Conservation (phyloP, 2,797 vertebrate species). For the Craterocephalus amniculus region DNA sequence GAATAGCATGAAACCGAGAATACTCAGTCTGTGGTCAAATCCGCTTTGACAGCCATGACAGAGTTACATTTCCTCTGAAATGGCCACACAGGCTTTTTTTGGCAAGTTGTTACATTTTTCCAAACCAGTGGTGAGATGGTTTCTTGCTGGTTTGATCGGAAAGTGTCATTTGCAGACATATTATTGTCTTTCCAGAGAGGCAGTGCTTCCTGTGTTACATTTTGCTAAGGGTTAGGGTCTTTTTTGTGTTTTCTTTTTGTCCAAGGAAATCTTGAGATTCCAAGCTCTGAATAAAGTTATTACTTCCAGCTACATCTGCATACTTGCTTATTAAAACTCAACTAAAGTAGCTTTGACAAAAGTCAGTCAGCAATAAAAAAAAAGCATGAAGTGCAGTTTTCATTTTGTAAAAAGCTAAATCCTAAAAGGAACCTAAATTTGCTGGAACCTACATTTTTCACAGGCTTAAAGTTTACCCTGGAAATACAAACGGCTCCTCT, state of each 20-base stretch:
- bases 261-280: background rate
- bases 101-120: background rate
- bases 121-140: background rate
- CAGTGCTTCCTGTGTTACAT: background rate
- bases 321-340: too few species aligned
- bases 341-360: too few species aligned
- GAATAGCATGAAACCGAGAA: too few species aligned
- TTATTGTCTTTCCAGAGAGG: background rate
- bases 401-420: constrained; percentile 9
- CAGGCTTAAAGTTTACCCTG: constrained; percentile 14
- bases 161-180: background rate
- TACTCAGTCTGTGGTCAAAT: background rate
- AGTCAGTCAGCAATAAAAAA: background rate
- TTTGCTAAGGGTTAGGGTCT: background rate
- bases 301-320: too few species aligned
- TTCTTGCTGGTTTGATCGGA: background rate
- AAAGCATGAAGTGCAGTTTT: constrained; percentile 1
- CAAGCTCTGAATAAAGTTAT: background rate
- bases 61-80: background rate
- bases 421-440: constrained; percentile 11
- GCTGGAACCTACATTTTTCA: constrained; percentile 15
- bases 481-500: constrained; percentile 22
- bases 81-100: background rate
- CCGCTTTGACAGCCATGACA: background rate
- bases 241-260: background rate